phyloP scores from a whole-genome alignment of 1,140 invertebrate genomes.

The Hyles vespertilio region DNA sequence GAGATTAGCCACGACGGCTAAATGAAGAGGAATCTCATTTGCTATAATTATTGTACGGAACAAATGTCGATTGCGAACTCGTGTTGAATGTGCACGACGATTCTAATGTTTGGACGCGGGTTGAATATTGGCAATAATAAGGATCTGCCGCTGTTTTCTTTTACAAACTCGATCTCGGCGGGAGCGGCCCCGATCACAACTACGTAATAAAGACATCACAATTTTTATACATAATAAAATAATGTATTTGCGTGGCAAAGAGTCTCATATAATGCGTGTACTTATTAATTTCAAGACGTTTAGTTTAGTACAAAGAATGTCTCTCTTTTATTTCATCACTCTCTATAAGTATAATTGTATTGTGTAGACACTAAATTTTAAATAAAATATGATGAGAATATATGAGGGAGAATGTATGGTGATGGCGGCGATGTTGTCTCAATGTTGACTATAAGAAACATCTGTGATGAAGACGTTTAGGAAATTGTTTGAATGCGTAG shows the following conservation, averaged over 20 bases:
- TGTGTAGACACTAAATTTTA: slow-evolving; percentile 43
- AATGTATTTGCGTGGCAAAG: slow-evolving; percentile 36
- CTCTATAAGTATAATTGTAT: slow-evolving; percentile 63
- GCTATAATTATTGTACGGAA: not conserved
- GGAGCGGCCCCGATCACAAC: slow-evolving; percentile 39
- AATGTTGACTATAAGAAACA: slow-evolving; percentile 54
- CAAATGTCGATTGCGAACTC: too few relatives aligned
- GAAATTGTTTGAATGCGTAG: slow-evolving; percentile 32
- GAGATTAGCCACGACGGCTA: not conserved
- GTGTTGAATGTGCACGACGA: too few relatives aligned
- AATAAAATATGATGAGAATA: slow-evolving; percentile 40
- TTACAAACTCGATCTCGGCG: slow-evolving; percentile 4
- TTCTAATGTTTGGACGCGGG: too few relatives aligned
- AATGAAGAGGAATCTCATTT: slow-evolving; percentile 35
- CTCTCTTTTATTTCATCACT: slow-evolving; percentile 69
- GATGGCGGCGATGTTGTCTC: slow-evolving; percentile 36
- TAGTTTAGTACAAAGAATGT: slow-evolving; percentile 67
- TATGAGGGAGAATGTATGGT: slow-evolving; percentile 49
- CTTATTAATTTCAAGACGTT: slow-evolving; percentile 57
- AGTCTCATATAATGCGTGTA: slow-evolving; percentile 63
- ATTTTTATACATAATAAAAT: slow-evolving; percentile 41
- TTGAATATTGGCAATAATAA: too few relatives aligned
- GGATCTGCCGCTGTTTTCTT: not conserved
- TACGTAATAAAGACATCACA: slow-evolving; percentile 61
- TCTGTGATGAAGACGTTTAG: slow-evolving; percentile 69